Evolutionary conservation across 2,888 invertebrate species (phyloP).

Genomic region (Tipula helvola): DNA sequence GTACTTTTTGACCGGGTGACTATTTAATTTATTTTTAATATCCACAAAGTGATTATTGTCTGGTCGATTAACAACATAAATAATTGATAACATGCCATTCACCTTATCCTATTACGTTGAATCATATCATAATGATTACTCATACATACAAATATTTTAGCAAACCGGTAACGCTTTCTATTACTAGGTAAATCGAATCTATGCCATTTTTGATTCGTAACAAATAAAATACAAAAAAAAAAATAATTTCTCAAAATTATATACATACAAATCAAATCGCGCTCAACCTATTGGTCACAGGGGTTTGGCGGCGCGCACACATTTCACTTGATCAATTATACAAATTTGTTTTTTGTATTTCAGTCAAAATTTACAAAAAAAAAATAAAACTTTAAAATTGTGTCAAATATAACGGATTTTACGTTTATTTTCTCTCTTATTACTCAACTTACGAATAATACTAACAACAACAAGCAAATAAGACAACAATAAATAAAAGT

Average conservation of each 20-base stretch:
- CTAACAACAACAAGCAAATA: neutral
- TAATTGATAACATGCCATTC: too few relatives aligned
- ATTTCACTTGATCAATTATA: neutral
- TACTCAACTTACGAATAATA: neutral
- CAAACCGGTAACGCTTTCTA: neutral
- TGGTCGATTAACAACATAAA: too few relatives aligned
- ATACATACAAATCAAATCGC: neutral
- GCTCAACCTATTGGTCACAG: neutral
- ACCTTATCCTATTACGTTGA: too few relatives aligned
- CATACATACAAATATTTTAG: neutral
- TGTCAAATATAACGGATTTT: conserved; percentile 6
- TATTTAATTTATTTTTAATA: neutral
- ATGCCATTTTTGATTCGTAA: neutral
- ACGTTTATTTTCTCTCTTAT: neutral
- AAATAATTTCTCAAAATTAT: neutral
- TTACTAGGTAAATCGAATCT: neutral
- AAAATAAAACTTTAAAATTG: neutral
- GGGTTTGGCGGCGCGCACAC: neutral
- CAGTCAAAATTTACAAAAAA: neutral
- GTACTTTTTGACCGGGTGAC: neutral
- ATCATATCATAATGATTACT: neutral
- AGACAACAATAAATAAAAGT: neutral
- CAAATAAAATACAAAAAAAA: neutral
- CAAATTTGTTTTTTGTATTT: neutral
- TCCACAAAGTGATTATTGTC: too few relatives aligned